Conservation (phyloP, 1,140 invertebrate genomes). For the Maniola jurtina region DNA sequence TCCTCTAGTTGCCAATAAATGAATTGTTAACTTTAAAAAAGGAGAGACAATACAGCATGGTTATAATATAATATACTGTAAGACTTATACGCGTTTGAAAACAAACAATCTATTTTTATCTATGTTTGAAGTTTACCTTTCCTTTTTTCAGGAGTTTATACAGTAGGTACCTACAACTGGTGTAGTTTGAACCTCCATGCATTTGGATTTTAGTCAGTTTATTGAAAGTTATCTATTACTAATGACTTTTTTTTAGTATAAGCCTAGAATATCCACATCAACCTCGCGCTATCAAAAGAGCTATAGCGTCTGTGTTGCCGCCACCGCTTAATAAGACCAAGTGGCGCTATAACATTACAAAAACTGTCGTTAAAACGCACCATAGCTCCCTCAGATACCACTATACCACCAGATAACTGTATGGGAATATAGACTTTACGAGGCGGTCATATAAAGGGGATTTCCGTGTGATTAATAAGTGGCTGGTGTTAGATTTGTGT, state of each 20-base stretch:
- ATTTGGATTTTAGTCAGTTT: too few relatives aligned
- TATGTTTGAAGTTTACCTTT: too few relatives aligned
- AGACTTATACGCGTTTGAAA: too few relatives aligned
- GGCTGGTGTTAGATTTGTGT: conserved; percentile 31
- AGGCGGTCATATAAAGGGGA: conserved; percentile 14
- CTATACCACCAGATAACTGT: conserved; percentile 11
- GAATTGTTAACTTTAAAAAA: too few relatives aligned
- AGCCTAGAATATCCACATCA: conserved; percentile 43
- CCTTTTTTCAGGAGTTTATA: too few relatives aligned
- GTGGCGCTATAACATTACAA: conserved; percentile 60
- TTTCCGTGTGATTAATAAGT: conserved; percentile 13
- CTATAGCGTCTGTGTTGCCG: conserved; percentile 33
- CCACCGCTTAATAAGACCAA: conserved; percentile 64
- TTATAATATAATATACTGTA: too few relatives aligned
- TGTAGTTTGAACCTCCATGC: too few relatives aligned
- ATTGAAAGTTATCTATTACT: too few relatives aligned
- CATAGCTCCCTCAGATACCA: conserved; percentile 21
- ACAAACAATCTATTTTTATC: too few relatives aligned
- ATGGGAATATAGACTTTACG: conserved; percentile 22
- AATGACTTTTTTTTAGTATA: not conserved
- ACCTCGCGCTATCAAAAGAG: conserved; percentile 35
- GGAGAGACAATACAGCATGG: too few relatives aligned
- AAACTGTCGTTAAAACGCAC: conserved; percentile 58
- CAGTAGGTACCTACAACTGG: too few relatives aligned
- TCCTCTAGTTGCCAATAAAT: too few relatives aligned